These are phyloP conservation scores for Melangyna quadrimaculata DNA, from an alignment of 2,888 invertebrate species.

Conservation along the genomic window DNA sequence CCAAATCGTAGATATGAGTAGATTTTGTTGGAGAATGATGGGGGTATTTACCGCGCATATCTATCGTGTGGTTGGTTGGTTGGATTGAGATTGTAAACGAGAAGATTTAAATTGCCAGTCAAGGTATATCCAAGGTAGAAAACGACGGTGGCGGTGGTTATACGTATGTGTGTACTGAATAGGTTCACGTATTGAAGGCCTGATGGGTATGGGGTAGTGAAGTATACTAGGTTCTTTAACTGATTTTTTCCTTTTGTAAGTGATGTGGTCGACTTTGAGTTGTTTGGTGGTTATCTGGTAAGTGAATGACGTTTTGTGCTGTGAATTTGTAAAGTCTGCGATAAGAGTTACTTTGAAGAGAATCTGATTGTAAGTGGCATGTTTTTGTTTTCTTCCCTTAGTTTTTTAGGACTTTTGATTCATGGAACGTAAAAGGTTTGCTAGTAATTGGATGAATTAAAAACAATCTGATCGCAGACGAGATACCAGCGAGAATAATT, in stretches of 20 bases:
- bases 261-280: slow-evolving; percentile 14
- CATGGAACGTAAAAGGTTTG: neutral
- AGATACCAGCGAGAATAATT: too few species aligned
- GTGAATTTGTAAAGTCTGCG: slow-evolving; percentile 26
- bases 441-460: neutral
- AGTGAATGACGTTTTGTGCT: slow-evolving; percentile 42
- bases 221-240: neutral
- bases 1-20: slow-evolving; percentile 43
- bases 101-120: slow-evolving; percentile 47
- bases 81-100: slow-evolving; percentile 49
- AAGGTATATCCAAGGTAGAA: slow-evolving; percentile 1
- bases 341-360: slow-evolving; percentile 36
- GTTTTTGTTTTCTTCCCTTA: neutral
- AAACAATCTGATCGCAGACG: too few species aligned
- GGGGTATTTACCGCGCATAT: slow-evolving; percentile 8
- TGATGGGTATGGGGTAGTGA: neutral
- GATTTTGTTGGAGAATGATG: slow-evolving; percentile 4
- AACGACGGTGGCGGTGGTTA: neutral
- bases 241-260: neutral
- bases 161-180: neutral
- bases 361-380: neutral
- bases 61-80: slow-evolving; percentile 37
- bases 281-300: neutral
- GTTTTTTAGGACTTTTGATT: neutral
- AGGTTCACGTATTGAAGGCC: neutral